Conservation (phyloP, 2,888 invertebrate species). For the Erebia aethiops region DNA sequence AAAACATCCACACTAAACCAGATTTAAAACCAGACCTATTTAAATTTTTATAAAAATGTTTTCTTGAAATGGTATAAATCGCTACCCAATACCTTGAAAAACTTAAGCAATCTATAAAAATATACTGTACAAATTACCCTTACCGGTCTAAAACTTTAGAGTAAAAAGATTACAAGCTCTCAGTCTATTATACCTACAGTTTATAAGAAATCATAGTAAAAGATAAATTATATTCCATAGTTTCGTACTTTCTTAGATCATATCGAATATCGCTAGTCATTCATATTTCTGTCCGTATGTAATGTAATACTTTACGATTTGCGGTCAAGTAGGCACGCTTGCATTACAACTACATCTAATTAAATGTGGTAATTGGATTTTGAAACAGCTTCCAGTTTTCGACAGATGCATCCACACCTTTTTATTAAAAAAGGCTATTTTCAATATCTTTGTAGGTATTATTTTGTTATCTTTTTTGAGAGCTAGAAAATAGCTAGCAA, state of each 20-base stretch:
- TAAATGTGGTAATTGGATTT: conserved; percentile 61
- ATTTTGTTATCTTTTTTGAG: background rate
- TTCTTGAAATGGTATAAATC: too few species aligned
- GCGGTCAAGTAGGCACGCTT: conserved; percentile 69
- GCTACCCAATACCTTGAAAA: too few species aligned
- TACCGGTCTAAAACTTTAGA: background rate
- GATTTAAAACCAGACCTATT: too few species aligned
- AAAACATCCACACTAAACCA: too few species aligned
- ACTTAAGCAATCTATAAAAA: background rate
- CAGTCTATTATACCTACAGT: conserved; percentile 31
- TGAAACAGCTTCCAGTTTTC: conserved; percentile 46
- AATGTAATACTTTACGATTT: conserved; percentile 62
- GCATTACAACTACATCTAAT: conserved; percentile 52
- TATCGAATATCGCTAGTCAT: conserved; percentile 64
- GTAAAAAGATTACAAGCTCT: background rate
- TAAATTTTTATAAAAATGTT: too few species aligned
- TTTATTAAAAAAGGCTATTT: too few species aligned
- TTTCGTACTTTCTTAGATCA: conserved; percentile 29
- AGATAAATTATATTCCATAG: conserved; percentile 27
- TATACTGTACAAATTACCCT: background rate
- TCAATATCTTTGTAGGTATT: background rate
- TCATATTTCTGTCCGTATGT: conserved; percentile 56
- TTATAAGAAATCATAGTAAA: conserved; percentile 41
- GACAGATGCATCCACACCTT: conserved; percentile 54
- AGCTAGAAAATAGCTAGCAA: too few species aligned